A percentile compares a stretch with the other conserved stretches of the same genome.
These are phyloP conservation scores for Petroica traversi DNA, from an alignment of 2,113 vertebrate genomes.

Conservation along the genomic window DNA sequence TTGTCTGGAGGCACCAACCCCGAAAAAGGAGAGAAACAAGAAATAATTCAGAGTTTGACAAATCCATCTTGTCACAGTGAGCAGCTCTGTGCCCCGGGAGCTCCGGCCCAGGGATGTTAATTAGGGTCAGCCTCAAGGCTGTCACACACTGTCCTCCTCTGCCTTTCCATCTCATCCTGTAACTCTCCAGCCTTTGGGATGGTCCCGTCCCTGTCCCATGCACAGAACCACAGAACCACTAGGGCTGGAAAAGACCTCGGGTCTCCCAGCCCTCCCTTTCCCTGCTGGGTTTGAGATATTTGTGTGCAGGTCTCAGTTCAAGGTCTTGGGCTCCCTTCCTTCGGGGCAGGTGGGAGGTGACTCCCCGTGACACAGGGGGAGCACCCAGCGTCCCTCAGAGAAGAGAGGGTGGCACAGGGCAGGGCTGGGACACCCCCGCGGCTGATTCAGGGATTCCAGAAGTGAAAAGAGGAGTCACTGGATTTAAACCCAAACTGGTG, in stretches of 20 bases:
- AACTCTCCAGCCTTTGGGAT: neutral
- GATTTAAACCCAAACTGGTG: neutral
- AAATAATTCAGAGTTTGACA: neutral
- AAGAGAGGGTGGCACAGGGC: neutral
- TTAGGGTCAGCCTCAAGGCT: neutral
- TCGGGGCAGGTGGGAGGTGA: neutral
- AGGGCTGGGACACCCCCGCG: neutral
- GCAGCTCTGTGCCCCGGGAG: neutral
- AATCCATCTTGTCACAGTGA: neutral
- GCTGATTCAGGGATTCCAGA: neutral
- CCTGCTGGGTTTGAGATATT: neutral
- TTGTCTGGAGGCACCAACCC: neutral
- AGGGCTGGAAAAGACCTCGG: neutral
- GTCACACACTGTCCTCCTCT: neutral
- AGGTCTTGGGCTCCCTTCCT: neutral
- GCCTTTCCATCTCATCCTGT: neutral
- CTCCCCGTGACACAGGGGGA: too few species aligned
- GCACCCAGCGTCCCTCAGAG: too few species aligned
- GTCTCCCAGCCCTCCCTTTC: too few species aligned
- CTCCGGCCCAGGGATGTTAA: neutral
- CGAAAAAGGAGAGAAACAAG: neutral
- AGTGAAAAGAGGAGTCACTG: fast-evolving
- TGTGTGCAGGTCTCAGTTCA: neutral
- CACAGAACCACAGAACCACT: neutral
- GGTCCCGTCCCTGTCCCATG: neutral